These are phyloP conservation scores for Mimachlamys varia DNA, from an alignment of 2,888 invertebrate species.

Conservation along the genomic window DNA sequence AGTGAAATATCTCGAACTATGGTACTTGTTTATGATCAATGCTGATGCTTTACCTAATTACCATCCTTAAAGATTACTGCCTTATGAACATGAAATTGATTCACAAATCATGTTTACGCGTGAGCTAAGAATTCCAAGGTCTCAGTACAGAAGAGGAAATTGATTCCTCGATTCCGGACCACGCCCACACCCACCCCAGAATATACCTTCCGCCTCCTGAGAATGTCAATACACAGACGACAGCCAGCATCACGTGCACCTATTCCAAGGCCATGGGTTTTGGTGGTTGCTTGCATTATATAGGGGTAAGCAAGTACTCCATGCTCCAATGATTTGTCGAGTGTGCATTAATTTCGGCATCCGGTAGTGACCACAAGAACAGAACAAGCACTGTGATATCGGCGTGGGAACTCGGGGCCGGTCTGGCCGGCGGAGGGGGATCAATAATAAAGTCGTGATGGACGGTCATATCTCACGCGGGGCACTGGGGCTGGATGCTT, in stretches of 20 bases:
- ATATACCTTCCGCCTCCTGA: not conserved
- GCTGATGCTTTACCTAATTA: no score
- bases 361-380: constrained; percentile 35
- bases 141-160: not conserved
- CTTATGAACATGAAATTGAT: no score
- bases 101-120: no score
- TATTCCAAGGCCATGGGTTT: not conserved
- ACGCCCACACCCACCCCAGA: not conserved
- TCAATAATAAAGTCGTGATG: not conserved
- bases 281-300: not conserved
- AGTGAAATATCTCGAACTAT: no score
- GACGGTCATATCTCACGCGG: constrained; percentile 36
- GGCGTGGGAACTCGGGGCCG: not conserved
- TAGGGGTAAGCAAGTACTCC: not conserved
- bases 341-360: constrained; percentile 1
- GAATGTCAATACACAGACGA: not conserved
- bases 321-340: not conserved
- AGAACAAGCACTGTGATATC: not conserved
- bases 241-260: not conserved
- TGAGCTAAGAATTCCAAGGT: no score
- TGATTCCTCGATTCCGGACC: not conserved
- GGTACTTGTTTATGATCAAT: no score
- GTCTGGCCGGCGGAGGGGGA: not conserved
- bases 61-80: no score
- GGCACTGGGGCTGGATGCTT: constrained; percentile 3